These are phyloP conservation scores for Ornithoptera alexandrae DNA, from an alignment of 2,888 invertebrate genomes.

Conservation along the genomic window DNA sequence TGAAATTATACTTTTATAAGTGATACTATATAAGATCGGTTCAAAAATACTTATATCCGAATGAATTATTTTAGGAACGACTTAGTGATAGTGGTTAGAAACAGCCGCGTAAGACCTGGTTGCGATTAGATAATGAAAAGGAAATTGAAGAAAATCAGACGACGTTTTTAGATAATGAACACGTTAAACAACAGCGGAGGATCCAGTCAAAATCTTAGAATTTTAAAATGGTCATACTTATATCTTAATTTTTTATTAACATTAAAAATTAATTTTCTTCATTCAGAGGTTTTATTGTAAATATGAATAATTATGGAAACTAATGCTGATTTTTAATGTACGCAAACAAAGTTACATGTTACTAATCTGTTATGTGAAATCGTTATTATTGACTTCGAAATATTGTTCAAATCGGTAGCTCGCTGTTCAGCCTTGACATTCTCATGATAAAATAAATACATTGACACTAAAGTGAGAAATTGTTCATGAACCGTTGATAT, in stretches of 20 bases:
- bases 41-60: slow-evolving; percentile 25
- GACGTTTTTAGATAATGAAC: not conserved
- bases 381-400: slow-evolving; percentile 15
- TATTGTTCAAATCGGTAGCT: slow-evolving; percentile 11
- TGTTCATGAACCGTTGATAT: slow-evolving; percentile 3
- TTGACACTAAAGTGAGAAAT: slow-evolving; percentile 10
- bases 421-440: slow-evolving; percentile 6
- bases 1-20: not conserved
- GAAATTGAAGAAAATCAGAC: not conserved
- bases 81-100: slow-evolving; percentile 27
- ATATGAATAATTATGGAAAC: not conserved
- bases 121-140: not conserved
- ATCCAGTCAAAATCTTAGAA: not conserved
- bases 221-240: too few relatives aligned
- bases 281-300: not conserved
- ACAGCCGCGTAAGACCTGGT: slow-evolving; percentile 7
- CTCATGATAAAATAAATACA: slow-evolving; percentile 4
- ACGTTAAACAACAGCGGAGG: not conserved
- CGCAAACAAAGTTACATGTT: not conserved
- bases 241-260: not conserved
- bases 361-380: slow-evolving; percentile 5
- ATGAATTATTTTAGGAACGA: slow-evolving; percentile 34
- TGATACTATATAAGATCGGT: not conserved
- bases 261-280: too few relatives aligned
- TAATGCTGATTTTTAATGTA: not conserved